Evolutionary conservation across 2,113 vertebrate species (phyloP).

Genomic region (Hippocampus zosterae): DNA sequence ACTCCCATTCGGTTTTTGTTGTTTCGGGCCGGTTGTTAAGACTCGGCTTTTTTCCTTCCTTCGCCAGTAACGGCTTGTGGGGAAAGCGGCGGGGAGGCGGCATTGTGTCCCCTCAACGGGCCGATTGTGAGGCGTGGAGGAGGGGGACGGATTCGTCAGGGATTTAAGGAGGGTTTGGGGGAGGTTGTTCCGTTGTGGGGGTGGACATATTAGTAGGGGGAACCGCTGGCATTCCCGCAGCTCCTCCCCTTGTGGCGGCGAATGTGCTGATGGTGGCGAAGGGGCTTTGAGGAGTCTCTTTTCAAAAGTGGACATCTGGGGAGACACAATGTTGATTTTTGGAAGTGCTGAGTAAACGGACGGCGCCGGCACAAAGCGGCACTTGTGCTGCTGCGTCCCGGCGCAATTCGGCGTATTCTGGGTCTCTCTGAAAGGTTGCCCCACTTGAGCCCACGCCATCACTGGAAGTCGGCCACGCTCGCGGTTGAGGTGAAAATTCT

Average conservation of each 20-base stretch:
- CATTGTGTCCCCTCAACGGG: slow-evolving; percentile 67
- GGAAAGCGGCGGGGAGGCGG: slow-evolving; percentile 52
- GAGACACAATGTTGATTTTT: neutral
- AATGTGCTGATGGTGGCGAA: slow-evolving; percentile 54
- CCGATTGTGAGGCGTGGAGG: slow-evolving; percentile 62
- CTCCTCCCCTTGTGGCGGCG: slow-evolving; percentile 31
- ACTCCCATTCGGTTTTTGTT: slow-evolving; percentile 25
- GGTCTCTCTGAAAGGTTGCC: neutral
- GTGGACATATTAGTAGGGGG: slow-evolving; percentile 41
- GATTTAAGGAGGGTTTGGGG: slow-evolving; percentile 43
- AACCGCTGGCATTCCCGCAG: slow-evolving; percentile 49
- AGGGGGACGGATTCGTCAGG: slow-evolving; percentile 53
- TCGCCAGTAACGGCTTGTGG: slow-evolving; percentile 65
- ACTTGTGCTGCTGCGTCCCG: neutral
- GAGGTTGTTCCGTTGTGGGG: slow-evolving; percentile 1
- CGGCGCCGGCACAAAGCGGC: neutral
- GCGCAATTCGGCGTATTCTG: neutral
- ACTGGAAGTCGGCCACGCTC: neutral
- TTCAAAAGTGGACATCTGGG: neutral
- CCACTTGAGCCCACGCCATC: no score
- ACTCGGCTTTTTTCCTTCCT: slow-evolving; percentile 70
- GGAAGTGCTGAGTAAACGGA: neutral
- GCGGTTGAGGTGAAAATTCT: no score
- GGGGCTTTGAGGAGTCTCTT: neutral
- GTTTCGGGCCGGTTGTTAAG: slow-evolving; percentile 66